A percentile compares a stretch with the other conserved stretches of the same genome.
These are phyloP conservation scores for Thymelicus acteon DNA, from an alignment of 2,888 invertebrate species.

Conservation along the genomic window DNA sequence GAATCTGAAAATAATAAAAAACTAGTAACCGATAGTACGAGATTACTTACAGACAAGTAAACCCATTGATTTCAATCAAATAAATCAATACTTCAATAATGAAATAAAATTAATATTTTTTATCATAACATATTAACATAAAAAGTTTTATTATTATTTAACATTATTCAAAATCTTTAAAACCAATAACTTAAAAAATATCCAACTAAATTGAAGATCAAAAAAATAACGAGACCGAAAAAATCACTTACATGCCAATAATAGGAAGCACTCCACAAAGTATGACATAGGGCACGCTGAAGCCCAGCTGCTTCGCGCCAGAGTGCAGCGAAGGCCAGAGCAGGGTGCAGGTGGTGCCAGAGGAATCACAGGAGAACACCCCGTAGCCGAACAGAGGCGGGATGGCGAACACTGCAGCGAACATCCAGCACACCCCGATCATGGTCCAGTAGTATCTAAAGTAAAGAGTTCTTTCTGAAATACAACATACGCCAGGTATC, in stretches of 20 bases:
- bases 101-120: too few species aligned
- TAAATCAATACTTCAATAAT: too few species aligned
- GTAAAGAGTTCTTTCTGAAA: conserved; percentile 74
- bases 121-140: too few species aligned
- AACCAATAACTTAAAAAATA: too few species aligned
- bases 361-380: conserved; percentile 78
- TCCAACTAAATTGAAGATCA: background rate
- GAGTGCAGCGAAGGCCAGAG: conserved; percentile 74
- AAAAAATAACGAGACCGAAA: conserved; percentile 10
- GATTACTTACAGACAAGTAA: too few species aligned
- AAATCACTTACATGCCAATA: conserved; percentile 71
- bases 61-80: too few species aligned
- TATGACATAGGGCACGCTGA: conserved; percentile 70
- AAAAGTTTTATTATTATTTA: too few species aligned
- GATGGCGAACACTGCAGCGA: conserved; percentile 69
- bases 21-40: background rate
- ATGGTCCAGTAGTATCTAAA: conserved; percentile 73
- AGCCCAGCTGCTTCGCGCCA: conserved; percentile 72
- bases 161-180: too few species aligned
- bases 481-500: conserved; percentile 35
- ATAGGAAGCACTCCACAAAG: conserved; percentile 74
- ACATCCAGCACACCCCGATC: conserved; percentile 73
- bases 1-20: conserved; percentile 60
- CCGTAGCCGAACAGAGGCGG: conserved; percentile 82
- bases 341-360: conserved; percentile 75